Conservation (phyloP, 2,888 invertebrate species). For the Andrena minutula region DNA sequence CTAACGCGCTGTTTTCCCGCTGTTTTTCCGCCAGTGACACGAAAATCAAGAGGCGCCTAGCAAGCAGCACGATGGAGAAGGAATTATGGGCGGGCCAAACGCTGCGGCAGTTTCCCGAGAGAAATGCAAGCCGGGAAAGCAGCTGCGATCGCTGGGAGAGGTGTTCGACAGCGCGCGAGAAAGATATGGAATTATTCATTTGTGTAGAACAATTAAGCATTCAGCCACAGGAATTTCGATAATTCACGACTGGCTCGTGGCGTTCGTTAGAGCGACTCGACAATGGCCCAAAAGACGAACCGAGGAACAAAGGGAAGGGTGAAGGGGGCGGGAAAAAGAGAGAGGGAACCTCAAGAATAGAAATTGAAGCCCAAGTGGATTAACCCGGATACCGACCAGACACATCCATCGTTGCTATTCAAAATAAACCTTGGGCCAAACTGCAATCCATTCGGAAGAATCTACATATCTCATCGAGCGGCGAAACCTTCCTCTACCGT, state of each 20-base stretch:
- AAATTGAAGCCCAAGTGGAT: constrained; percentile 60
- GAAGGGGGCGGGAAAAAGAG: background rate
- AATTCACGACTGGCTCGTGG: background rate
- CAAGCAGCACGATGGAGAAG: background rate
- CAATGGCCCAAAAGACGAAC: constrained; percentile 15
- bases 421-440: constrained; percentile 58
- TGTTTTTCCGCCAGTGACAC: constrained; percentile 23
- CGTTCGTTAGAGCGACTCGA: constrained; percentile 10
- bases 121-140: background rate
- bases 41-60: constrained; percentile 17
- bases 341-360: constrained; percentile 42
- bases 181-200: too few relatives aligned
- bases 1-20: constrained; percentile 14
- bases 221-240: background rate
- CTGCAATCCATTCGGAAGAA: constrained; percentile 43
- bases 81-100: background rate
- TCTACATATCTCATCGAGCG: constrained; percentile 24
- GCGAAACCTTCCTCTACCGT: constrained; percentile 9
- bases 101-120: background rate
- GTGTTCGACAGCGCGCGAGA: background rate
- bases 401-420: constrained; percentile 61
- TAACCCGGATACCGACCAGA: constrained; percentile 59
- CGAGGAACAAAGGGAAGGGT: background rate
- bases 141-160: background rate
- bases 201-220: too few relatives aligned